phyloP scores from a whole-genome alignment of 37 sponge, comb jelly and placozoan genomes.

The Theonella swinhoei region DNA sequence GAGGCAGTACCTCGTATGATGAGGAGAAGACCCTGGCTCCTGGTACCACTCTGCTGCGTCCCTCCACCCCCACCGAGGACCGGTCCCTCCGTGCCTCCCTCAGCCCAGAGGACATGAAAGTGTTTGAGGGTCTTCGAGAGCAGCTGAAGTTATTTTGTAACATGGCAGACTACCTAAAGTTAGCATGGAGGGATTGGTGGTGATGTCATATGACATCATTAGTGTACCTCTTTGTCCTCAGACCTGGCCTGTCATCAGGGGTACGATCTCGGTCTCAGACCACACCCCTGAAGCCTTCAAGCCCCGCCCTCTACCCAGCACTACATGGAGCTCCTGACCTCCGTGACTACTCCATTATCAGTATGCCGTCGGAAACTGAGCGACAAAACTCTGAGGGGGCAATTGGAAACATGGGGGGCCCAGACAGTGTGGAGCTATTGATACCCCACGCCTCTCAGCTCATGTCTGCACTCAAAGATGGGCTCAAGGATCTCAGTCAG shows the following conservation, averaged over 20 bases:
- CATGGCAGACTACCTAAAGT: constrained; percentile 40
- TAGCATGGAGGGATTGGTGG: neutral
- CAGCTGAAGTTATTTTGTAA: constrained; percentile 36
- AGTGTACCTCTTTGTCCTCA: no score
- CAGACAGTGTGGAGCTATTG: neutral
- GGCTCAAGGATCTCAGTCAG: neutral
- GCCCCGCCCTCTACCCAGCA: constrained; percentile 5
- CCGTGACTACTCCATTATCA: constrained; percentile 23
- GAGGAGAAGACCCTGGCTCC: constrained; percentile 11
- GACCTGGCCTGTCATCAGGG: neutral
- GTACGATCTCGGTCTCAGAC: neutral
- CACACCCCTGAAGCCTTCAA: neutral
- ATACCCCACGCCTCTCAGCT: constrained; percentile 18
- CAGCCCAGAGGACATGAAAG: neutral
- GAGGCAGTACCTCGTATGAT: neutral
- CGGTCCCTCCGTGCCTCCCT: neutral
- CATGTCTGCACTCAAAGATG: neutral
- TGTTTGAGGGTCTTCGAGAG: constrained; percentile 20
- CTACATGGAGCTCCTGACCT: neutral
- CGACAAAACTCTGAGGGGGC: neutral
- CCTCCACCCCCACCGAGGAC: neutral
- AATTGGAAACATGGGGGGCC: neutral
- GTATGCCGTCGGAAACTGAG: neutral
- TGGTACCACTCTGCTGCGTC: neutral
- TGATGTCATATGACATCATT: neutral